Evolutionary conservation across 2,888 invertebrate genomes (phyloP), one percentile per base, ranked within the genome.

Genomic region (Philaethria dido): DNA sequence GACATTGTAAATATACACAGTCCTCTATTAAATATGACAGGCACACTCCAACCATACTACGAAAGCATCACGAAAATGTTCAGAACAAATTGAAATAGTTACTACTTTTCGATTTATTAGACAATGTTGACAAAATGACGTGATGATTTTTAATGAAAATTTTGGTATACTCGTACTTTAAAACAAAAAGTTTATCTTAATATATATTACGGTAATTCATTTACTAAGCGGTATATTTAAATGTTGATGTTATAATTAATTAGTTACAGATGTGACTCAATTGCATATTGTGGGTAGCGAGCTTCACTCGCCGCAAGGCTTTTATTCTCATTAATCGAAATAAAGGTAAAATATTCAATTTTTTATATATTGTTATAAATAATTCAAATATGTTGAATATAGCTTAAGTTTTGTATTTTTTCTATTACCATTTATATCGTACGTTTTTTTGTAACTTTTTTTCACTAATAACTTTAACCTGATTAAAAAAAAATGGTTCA

Each of bases 191-290:
- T n/a, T n/a, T n/a, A 33, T 33, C 5, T 33, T 8, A 1, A 8
- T 33, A 33, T 36, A 14, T 11, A 3, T 54, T 14, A 20, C 6
- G 3, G 13, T 55, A 55, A 36, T 55, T 8, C 4, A 20, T n/a
- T 22, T 42, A 42, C 11, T 22, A 42, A 42, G 13, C n/a, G 42
- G n/a, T 42, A 60, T 39, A 39, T 62, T 68, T 61, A 62, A 57
- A 64, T 59, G 36, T 33, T 52, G 55, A 45, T 59, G 59, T 63
- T 57, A 62, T 62, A 59, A 66, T 65, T 69, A 69, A 69, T 69
- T 66, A 69, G 69, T 62, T 69, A 62, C 69, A 62, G 52, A 62
- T 69, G 52, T 63, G 66, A 63, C 62, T 66, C 61, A 60, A 39
- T 48, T 63, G 62, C 60, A 60, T 54, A 54, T 44, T 69, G 62